Base-by-base conservation (phyloP, 2,113 vertebrate species). In the Melanotaenia duboulayi region DNA sequence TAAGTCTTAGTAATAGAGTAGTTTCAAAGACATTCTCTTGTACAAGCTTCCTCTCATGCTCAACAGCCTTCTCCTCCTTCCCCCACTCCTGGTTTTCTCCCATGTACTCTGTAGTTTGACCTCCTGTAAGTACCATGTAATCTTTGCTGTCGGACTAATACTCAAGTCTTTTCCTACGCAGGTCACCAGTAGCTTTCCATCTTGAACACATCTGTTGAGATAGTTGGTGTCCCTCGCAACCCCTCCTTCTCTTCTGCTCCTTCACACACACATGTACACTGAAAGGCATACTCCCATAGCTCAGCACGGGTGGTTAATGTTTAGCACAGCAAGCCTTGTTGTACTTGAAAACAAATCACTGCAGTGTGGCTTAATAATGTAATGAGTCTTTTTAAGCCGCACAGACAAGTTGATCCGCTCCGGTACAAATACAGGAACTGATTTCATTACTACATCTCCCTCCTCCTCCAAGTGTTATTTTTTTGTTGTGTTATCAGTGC, bases 331-430 rank as follows among this genome's bases (percentile, higher is more conserved):
- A 58, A 81, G 80, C 56, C 83, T 83, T 80, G 83, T 90, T 88
- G 65, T 81, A 72, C 81, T 88, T 87, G 79, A 80, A 88, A 90
- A 92, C 85, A 86, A 92, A 90, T 92, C 83, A 65, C 70, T 28
- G 71, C 76, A 51, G 64, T 70, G 65, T 79, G 83, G 87, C 87
- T 84, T 88, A 86, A 83, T 80, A 83, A 89, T 92, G 89, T 92
- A 89, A 82, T 66, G 76, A 82, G 85, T 80, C 81, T 76, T 89
- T n/a, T 91, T 90, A 91, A 92, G 86, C 89, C 22, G 58, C 10
- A 8, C 50, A 71, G 89, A 91, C 90, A 91, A 91, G 85, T 89
- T 93, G 83, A 92, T 93, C 89, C 76, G 66, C 74, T 82, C 65
- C 13, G 44, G 80, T 88, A 89, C 89, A 89, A 91, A 91, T 77